Evolutionary conservation across 2,797 vertebrate species (phyloP).

Genomic region (Acestrorhynchus altus): DNA sequence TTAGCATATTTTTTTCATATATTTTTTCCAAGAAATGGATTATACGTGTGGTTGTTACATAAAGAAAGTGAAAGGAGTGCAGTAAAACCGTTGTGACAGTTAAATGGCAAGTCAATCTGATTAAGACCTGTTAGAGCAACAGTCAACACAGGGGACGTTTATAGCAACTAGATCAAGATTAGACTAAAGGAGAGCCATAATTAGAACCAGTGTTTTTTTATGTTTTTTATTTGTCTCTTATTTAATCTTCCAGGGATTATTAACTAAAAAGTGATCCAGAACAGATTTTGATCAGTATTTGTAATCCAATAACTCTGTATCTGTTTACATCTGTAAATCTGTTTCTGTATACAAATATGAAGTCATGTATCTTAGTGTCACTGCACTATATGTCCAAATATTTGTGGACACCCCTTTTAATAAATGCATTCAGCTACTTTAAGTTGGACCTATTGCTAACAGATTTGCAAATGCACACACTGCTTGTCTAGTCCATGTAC

Average conservation of each 20-base stretch:
- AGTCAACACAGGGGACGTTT: too few relatives aligned
- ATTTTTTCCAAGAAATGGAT: neutral
- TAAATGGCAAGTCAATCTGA: constrained; percentile 10
- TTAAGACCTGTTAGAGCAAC: neutral
- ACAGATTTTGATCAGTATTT: neutral
- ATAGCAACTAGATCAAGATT: neutral
- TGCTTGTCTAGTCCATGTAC: too few relatives aligned
- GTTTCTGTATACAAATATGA: neutral
- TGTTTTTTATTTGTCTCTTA: too few relatives aligned
- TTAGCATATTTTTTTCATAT: too few relatives aligned
- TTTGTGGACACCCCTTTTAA: too few relatives aligned
- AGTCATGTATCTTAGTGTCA: neutral
- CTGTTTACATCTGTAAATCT: neutral
- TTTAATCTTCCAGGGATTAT: too few relatives aligned
- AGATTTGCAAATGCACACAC: too few relatives aligned
- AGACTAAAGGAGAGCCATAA: neutral
- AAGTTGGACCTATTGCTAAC: too few relatives aligned
- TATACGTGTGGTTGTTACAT: neutral
- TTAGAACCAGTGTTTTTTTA: too few relatives aligned
- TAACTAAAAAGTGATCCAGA: neutral
- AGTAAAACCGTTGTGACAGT: neutral
- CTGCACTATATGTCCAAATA: too few relatives aligned
- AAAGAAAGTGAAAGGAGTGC: neutral
- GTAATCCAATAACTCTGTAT: neutral
- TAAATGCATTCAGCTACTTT: too few relatives aligned